phyloP scores from a whole-genome alignment of 2,888 invertebrate genomes.

The Muscina levida region DNA sequence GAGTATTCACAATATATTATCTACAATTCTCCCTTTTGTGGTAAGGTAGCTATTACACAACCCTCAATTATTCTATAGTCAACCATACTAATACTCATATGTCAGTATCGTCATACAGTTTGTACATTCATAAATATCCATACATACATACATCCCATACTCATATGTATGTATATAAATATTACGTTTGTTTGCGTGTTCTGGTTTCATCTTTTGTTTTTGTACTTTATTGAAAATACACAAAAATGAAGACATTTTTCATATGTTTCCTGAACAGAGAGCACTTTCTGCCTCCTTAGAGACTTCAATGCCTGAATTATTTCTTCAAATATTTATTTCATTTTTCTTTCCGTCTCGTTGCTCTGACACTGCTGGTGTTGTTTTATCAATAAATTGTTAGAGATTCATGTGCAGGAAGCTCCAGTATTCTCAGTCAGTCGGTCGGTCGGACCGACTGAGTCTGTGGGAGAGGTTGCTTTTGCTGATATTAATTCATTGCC shows the following conservation, averaged over 20 bases:
- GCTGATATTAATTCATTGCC: slow-evolving; percentile 22
- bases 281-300: slow-evolving; percentile 28
- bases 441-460: neutral
- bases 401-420: neutral
- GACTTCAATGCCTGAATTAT: slow-evolving; percentile 26
- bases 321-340: slow-evolving; percentile 25
- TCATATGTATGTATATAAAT: no score
- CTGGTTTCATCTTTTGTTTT: no score
- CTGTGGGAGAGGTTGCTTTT: neutral
- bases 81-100: no score
- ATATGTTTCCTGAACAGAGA: neutral
- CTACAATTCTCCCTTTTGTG: no score
- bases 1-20: no score
- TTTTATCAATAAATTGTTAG: slow-evolving; percentile 57
- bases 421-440: neutral
- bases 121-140: no score
- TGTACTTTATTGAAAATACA: neutral
- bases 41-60: no score
- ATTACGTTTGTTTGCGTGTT: no score
- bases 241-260: slow-evolving; percentile 11
- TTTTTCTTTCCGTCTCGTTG: neutral
- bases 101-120: no score
- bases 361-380: neutral
- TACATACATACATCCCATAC: no score
- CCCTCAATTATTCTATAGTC: no score